Base-by-base conservation (phyloP, 2,888 invertebrate species). In the Drosophila stalkeri region DNA sequence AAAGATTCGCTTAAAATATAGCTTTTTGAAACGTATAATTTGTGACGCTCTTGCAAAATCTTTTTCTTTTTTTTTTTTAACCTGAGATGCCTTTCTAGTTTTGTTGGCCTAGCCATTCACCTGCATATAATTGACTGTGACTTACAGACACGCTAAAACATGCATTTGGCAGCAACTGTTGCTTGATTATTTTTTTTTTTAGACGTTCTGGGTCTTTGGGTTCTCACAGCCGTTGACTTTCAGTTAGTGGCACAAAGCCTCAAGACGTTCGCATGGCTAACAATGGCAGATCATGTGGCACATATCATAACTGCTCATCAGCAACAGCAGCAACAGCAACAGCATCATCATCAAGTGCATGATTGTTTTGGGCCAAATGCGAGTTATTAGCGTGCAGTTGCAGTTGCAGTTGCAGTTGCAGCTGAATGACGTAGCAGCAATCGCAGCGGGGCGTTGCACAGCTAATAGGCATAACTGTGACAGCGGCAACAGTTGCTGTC, bases 241-340 rank as follows among this genome's bases (percentile, higher is more conserved):
- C 68, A 72, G 68, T 51, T 72, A 27, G 9, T 23, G 31, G 37
- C 18, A 9, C 41, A 44, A 52, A 46, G 7, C 64, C 83, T 8
- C 68, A 75, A 75, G 77, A 60, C 70, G 64, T 66, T 85, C 89
- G 74, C 87, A 89, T 84, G 81, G 57, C 76, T 69, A 86, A 86
- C 85, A 86, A 89, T 86, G 80, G 89, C 66, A 76, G 81, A 88
- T 88, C 86, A 63, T 80, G 77, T 80, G 81, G 59, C 89, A 76
- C 57, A 78, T 86, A 89, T 86, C 85, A 86, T 86, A 89, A 86
- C 85, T 78, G 85, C 64, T 77, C 77, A 85, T 51, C 49, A 49
- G n/a, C 47, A 31, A 8, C 44, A 20, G 7, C 44, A 44, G 14
- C 44, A 44, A 14, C 44, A 44, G 20, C 46, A 23, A 8, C 46